phyloP scores from a whole-genome alignment of 1,140 invertebrate species.

The Drosophila nigromelanica region DNA sequence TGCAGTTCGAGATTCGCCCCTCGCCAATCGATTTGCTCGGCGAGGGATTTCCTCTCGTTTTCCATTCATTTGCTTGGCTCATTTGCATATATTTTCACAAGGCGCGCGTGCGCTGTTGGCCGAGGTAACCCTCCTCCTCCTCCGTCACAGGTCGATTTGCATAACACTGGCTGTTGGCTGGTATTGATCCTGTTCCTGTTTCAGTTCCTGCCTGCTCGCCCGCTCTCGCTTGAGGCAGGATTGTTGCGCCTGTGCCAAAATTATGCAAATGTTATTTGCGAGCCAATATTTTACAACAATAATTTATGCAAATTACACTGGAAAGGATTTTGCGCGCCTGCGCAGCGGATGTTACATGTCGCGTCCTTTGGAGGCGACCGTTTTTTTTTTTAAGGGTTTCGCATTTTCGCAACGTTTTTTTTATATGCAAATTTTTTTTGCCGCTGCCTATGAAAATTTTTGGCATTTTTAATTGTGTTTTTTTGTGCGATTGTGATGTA shows the following conservation, averaged over 20 bases:
- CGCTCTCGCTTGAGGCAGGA: constrained; percentile 20
- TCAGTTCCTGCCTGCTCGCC: constrained; percentile 13
- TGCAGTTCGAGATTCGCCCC: too few species aligned
- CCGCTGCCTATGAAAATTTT: constrained; percentile 42
- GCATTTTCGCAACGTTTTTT: constrained; percentile 65
- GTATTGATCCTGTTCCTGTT: constrained; percentile 38
- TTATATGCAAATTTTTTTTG: constrained; percentile 70
- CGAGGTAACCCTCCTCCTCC: constrained; percentile 54
- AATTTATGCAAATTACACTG: constrained; percentile 77
- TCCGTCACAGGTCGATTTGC: constrained; percentile 73
- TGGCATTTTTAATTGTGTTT: constrained; percentile 75
- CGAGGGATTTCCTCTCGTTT: constrained; percentile 25
- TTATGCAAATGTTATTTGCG: constrained; percentile 64
- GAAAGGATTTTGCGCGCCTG: constrained; percentile 47
- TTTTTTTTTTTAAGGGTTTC: constrained; percentile 51
- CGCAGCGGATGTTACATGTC: constrained; percentile 72
- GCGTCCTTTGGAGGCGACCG: constrained; percentile 24
- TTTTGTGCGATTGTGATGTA: constrained; percentile 77
- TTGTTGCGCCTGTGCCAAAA: constrained; percentile 57
- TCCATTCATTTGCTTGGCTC: constrained; percentile 28
- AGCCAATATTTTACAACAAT: constrained; percentile 78
- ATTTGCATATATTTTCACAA: constrained; percentile 66
- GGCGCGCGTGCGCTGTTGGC: constrained; percentile 62
- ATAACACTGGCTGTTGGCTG: constrained; percentile 71
- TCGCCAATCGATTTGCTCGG: too few species aligned